Evolutionary conservation across 1,140 invertebrate species (phyloP), one percentile per base, ranked within the genome.

Genomic region (Phortica variegata): DNA sequence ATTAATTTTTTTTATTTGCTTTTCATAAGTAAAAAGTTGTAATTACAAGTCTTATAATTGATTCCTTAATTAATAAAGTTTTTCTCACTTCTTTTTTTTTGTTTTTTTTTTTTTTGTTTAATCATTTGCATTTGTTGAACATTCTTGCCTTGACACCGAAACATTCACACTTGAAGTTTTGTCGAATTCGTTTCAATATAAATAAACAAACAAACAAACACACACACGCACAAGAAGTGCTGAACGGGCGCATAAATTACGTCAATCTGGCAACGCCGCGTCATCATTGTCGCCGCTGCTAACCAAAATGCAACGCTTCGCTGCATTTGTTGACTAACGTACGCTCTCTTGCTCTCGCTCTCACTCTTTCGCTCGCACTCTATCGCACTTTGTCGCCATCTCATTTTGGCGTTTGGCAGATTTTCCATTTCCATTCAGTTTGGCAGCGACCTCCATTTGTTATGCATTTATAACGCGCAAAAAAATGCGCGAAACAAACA

Each of bases 401-500:
- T 5, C 23, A 26, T 26, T 26, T 5, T 41, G 19, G 16, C 21
- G 12, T 43, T 43, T 47, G 32, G 23, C 26, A 32, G 33, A 43
- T 41, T 56, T 53, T 46, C 13, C 51, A 41, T 50, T 63, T 61
- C 38, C 57, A 68, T 66, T 68, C 54, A 68, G 63, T 66, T 68
- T 60, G 63, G 63, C 63, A 68, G 63, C 57, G 63, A 63, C 63
- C 63, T 68, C 63, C 60, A 68, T 68, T 68, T 68, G 63, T 60
- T 51, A 62, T 68, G 63, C 63, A 68, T 68, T 68, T 63, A 66
- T 66, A 66, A 66, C 60, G 57, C 54, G 47, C 39, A 41, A 6
- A 29, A 6, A 29, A 6, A 29, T 12, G 12, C 26, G 12, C 26
- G n/a, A 29, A 6, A 29, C 26, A 29, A 6, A 29, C 26, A 12